A percentile compares a stretch with the other conserved stretches of the same genome.
phyloP scores from a whole-genome alignment of 2,113 vertebrate species.

The Gopherus flavomarginatus region DNA sequence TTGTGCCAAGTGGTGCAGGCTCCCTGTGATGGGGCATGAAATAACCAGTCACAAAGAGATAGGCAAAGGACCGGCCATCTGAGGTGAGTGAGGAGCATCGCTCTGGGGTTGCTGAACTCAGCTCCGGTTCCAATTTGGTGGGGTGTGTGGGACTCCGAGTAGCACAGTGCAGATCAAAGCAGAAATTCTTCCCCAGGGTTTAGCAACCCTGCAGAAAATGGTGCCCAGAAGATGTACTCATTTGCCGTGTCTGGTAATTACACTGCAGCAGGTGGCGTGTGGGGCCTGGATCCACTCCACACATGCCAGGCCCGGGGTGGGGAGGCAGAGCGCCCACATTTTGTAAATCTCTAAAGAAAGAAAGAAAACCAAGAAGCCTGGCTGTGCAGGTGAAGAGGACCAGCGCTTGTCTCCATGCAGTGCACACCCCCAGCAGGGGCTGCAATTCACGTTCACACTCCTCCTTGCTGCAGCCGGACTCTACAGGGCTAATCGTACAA shows the following conservation, averaged over 20 bases:
- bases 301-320: conserved; percentile 3
- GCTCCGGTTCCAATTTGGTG: accelerated
- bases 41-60: accelerated
- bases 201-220: neutral
- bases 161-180: accelerated
- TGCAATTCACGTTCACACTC: neutral
- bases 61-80: accelerated
- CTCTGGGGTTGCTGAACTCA: accelerated
- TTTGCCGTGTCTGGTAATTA: conserved; percentile 66
- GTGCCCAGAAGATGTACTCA: conserved; percentile 55
- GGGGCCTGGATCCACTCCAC: conserved; percentile 65
- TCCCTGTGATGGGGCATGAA: neutral
- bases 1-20: accelerated
- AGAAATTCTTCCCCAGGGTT: neutral
- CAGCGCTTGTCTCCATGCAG: conserved; percentile 17
- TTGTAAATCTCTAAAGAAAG: conserved; percentile 67
- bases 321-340: conserved; percentile 53
- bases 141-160: accelerated
- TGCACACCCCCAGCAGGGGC: neutral
- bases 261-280: conserved; percentile 63
- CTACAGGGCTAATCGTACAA: accelerated
- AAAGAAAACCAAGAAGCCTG: conserved; percentile 66
- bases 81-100: neutral
- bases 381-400: conserved; percentile 51
- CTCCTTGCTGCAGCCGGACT: neutral